Conservation (phyloP, 2,113 vertebrate genomes). For the Coryphaenoides rupestris region DNA sequence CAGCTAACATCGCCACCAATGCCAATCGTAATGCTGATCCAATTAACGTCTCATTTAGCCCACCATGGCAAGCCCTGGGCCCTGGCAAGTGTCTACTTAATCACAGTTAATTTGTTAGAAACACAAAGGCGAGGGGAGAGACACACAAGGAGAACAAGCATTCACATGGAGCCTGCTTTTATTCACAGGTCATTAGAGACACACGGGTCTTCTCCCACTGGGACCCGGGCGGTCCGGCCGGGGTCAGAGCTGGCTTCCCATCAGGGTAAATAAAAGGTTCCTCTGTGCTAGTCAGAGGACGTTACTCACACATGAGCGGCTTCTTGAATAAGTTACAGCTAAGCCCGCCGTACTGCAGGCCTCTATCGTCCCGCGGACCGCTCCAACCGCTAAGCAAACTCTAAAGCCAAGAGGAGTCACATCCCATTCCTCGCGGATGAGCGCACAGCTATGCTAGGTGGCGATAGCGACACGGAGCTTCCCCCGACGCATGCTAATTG, state of each 20-base stretch:
- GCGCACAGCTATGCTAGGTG: constrained; percentile 42
- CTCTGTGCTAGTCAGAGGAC: constrained; percentile 39
- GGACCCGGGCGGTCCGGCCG: constrained; percentile 46
- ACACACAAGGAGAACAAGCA: constrained; percentile 52
- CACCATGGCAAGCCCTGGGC: constrained; percentile 30
- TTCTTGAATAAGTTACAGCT: constrained; percentile 32
- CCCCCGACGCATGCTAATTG: background rate
- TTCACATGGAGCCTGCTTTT: constrained; percentile 55
- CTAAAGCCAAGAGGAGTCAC: constrained; percentile 56
- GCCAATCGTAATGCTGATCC: constrained; percentile 26
- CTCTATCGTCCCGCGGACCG: constrained; percentile 41
- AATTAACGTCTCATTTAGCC: constrained; percentile 53
- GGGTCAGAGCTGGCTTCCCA: constrained; percentile 59
- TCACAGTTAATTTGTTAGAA: constrained; percentile 66
- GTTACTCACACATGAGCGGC: constrained; percentile 45
- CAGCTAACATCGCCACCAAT: constrained; percentile 23
- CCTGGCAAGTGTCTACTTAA: constrained; percentile 54
- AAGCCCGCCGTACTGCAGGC: constrained; percentile 43
- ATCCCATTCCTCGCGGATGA: constrained; percentile 43
- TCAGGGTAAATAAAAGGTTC: constrained; percentile 49
- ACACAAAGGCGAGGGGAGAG: constrained; percentile 49
- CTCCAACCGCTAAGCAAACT: constrained; percentile 55
- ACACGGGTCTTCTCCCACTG: constrained; percentile 46
- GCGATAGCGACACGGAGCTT: constrained; percentile 25
- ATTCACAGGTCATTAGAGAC: constrained; percentile 57